Evolutionary conservation across 2,113 vertebrate species (phyloP).

Genomic region (Suncus etruscus): DNA sequence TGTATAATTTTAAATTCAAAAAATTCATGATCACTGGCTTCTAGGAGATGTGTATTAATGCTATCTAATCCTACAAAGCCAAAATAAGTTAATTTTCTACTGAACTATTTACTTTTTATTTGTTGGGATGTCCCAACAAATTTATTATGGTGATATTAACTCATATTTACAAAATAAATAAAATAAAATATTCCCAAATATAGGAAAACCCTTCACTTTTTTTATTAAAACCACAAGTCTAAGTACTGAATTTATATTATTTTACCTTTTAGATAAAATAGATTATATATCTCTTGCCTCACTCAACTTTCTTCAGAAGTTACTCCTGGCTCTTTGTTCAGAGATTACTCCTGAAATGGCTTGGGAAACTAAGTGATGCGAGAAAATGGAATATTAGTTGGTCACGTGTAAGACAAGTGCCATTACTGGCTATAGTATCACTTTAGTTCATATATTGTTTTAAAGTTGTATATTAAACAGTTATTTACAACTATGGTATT

Average conservation of each 20-base stretch:
- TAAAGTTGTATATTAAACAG: too few relatives aligned
- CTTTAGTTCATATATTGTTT: too few relatives aligned
- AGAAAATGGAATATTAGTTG: too few relatives aligned
- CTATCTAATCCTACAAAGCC: background rate
- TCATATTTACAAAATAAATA: slow-evolving; percentile 3
- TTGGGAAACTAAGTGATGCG: too few relatives aligned
- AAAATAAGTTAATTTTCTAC: background rate
- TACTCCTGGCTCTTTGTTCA: too few relatives aligned
- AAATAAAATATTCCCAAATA: background rate
- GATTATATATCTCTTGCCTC: too few relatives aligned
- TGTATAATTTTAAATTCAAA: slow-evolving; percentile 41
- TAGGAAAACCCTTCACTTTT: background rate
- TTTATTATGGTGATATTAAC: background rate
- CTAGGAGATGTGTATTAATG: background rate
- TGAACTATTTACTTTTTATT: background rate
- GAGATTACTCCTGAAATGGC: too few relatives aligned
- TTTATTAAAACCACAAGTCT: background rate
- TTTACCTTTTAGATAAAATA: background rate
- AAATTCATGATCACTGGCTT: background rate
- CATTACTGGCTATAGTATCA: too few relatives aligned
- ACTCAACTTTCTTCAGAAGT: too few relatives aligned
- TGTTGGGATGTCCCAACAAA: background rate
- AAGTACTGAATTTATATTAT: background rate
- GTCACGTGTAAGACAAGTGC: too few relatives aligned
- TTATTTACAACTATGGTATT: too few relatives aligned